Evolutionary conservation across 2,888 invertebrate genomes (phyloP).

Genomic region (Ophion obscuratus): DNA sequence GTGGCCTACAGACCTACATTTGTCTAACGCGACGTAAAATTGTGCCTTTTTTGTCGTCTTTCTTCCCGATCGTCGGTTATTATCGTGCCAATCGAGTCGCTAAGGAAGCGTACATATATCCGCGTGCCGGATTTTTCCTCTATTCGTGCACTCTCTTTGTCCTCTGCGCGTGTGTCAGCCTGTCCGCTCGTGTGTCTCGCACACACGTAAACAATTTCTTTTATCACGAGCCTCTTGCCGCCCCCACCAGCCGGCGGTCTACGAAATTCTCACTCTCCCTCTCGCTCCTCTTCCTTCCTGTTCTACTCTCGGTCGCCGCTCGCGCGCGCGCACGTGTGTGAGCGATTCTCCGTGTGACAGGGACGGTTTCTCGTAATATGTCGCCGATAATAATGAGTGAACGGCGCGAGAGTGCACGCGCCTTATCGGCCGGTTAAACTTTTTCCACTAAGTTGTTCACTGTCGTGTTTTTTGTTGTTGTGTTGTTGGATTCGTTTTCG

Average conservation of each 20-base stretch:
- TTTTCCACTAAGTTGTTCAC: neutral
- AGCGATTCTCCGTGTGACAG: slow-evolving; percentile 3
- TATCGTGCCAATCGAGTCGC: slow-evolving; percentile 1
- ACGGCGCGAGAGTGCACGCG: slow-evolving; percentile 50
- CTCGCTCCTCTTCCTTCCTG: neutral
- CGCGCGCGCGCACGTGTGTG: slow-evolving; percentile 37
- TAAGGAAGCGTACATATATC: slow-evolving; percentile 22
- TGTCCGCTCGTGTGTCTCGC: neutral
- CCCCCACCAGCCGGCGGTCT: slow-evolving; percentile 46
- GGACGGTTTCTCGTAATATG: slow-evolving; percentile 34
- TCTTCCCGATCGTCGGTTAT: slow-evolving; percentile 3
- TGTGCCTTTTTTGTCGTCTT: slow-evolving; percentile 54
- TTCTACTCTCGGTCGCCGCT: neutral
- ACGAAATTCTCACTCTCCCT: slow-evolving; percentile 42
- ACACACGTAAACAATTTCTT: neutral
- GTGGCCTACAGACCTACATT: slow-evolving; percentile 96
- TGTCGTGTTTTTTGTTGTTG: neutral
- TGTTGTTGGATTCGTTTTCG: neutral
- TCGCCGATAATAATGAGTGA: slow-evolving; percentile 49
- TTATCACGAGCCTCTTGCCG: slow-evolving; percentile 13
- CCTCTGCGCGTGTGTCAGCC: neutral
- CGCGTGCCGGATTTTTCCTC: slow-evolving; percentile 23
- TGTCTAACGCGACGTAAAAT: slow-evolving; percentile 85
- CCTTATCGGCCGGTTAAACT: slow-evolving; percentile 21
- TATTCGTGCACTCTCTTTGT: slow-evolving; percentile 29